Evolutionary conservation across 2,113 vertebrate species (phyloP).

Genomic region (Bos javanicus): DNA sequence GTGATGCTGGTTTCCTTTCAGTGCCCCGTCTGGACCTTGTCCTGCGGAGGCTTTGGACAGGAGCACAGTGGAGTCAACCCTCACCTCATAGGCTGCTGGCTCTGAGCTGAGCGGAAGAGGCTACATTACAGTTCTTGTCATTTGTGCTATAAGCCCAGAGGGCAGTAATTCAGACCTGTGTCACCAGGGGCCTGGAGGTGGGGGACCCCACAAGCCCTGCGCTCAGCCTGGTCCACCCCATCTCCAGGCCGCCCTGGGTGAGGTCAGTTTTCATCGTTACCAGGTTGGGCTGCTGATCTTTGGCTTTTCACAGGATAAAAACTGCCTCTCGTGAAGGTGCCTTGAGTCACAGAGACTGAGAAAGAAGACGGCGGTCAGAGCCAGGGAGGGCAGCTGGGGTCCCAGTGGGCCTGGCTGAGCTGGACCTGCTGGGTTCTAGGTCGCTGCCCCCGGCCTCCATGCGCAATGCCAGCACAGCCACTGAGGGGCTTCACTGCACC

Average conservation of each 20-base stretch:
- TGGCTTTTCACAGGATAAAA: neutral
- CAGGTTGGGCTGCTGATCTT: neutral
- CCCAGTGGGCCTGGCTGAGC: neutral
- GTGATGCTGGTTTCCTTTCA: neutral
- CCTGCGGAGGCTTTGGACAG: neutral
- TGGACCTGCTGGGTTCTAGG: neutral
- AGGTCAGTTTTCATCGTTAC: neutral
- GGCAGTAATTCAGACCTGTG: neutral
- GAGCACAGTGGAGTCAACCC: neutral
- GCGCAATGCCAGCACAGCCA: rapidly evolving
- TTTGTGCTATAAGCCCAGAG: neutral
- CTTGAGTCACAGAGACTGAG: neutral
- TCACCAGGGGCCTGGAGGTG: neutral
- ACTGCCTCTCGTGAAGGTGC: neutral
- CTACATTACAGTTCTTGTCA: neutral
- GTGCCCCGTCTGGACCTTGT: rapidly evolving
- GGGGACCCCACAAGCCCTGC: rapidly evolving
- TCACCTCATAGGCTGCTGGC: neutral
- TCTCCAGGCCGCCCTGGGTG: neutral
- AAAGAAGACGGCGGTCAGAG: rapidly evolving
- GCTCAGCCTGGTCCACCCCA: rapidly evolving
- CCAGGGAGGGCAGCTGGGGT: neutral
- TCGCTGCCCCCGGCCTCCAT: rapidly evolving
- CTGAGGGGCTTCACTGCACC: rapidly evolving
- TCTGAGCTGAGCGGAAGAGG: rapidly evolving